Evolutionary conservation across 2,888 invertebrate genomes (phyloP).

Genomic region (Anthrax anthrax): DNA sequence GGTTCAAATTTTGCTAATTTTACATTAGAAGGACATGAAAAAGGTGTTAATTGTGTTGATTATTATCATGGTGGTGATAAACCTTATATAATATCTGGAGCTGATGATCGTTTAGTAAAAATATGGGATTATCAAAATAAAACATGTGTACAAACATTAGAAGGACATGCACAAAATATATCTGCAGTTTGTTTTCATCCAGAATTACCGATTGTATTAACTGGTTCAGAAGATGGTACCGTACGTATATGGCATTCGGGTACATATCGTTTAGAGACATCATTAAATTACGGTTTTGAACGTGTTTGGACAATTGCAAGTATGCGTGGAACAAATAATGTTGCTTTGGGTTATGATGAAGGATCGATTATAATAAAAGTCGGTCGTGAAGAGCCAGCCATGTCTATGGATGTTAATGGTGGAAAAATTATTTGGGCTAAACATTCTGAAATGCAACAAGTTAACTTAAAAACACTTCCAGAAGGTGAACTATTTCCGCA

Average conservation of each 20-base stretch:
- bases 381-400: slow-evolving; percentile 96
- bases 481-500: no score
- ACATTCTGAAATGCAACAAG: slow-evolving; percentile 97
- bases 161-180: slow-evolving; percentile 94
- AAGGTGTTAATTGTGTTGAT: slow-evolving; percentile 98
- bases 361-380: slow-evolving; percentile 35
- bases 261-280: slow-evolving; percentile 91
- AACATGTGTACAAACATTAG: slow-evolving; percentile 95
- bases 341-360: slow-evolving; percentile 66
- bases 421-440: slow-evolving; percentile 99
- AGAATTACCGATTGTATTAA: slow-evolving; percentile 89
- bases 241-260: slow-evolving; percentile 98
- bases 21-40: slow-evolving; percentile 94
- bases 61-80: slow-evolving; percentile 99
- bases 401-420: slow-evolving; percentile 96
- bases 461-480: slow-evolving; percentile 72
- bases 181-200: slow-evolving; percentile 95
- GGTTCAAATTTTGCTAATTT: slow-evolving; percentile 97
- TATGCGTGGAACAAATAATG: slow-evolving; percentile 87
- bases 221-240: slow-evolving; percentile 96
- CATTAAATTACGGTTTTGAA: slow-evolving; percentile 95
- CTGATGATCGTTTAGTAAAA: slow-evolving; percentile 93
- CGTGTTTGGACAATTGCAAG: slow-evolving; percentile 94
- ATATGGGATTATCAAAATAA: slow-evolving; percentile 99
- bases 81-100: slow-evolving; percentile 96